Evolutionary conservation across 2,888 invertebrate genomes (phyloP).

Genomic region (Acrobasis consociella): DNA sequence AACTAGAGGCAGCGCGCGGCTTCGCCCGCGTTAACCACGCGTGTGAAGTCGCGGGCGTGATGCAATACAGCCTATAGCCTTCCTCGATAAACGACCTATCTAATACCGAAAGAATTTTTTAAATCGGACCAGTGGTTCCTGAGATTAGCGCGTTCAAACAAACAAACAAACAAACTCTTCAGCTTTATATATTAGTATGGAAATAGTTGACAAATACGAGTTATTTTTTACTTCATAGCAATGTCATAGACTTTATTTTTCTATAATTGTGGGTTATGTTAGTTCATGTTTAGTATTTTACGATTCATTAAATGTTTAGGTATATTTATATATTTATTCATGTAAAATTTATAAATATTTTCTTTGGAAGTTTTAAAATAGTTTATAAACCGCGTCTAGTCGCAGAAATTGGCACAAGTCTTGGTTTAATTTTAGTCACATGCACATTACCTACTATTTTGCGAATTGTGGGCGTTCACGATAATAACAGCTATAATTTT

Average conservation of each 20-base stretch:
- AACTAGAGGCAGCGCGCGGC: too few species aligned
- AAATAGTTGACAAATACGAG: not conserved
- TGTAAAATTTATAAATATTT: not conserved
- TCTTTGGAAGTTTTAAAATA: not conserved
- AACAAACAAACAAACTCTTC: too few species aligned
- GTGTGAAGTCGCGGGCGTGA: too few species aligned
- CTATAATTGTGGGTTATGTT: not conserved
- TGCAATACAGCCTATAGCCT: too few species aligned
- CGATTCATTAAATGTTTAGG: too few species aligned
- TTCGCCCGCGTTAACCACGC: too few species aligned
- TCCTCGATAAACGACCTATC: too few species aligned
- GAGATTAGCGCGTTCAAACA: too few species aligned
- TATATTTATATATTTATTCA: not conserved
- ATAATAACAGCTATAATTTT: not conserved
- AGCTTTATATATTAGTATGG: too few species aligned
- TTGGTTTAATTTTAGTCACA: not conserved
- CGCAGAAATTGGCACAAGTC: conserved; percentile 1
- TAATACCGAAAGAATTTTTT: too few species aligned
- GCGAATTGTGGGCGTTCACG: not conserved
- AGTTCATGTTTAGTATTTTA: not conserved
- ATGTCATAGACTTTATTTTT: not conserved
- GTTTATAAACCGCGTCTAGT: not conserved
- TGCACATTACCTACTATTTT: not conserved
- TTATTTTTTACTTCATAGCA: not conserved
- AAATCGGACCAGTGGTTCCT: too few species aligned